Evolutionary conservation across 2,888 invertebrate species (phyloP).

Genomic region (Stenurella melanura): DNA sequence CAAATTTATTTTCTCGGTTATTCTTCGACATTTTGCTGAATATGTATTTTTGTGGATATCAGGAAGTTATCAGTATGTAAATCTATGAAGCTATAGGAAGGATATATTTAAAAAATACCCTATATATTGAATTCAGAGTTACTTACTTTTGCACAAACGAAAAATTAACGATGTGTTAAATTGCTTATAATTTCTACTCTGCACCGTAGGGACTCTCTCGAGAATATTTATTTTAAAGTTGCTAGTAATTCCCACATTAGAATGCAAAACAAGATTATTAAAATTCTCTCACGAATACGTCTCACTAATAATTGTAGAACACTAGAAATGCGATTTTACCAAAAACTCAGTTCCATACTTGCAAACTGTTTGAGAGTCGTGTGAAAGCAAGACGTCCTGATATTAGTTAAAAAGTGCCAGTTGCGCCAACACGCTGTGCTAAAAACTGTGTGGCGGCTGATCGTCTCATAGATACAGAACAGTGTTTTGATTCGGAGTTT

Average conservation of each 20-base stretch:
- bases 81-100: too few relatives aligned
- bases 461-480: conserved; percentile 55
- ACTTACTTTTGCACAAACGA: too few relatives aligned
- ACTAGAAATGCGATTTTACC: conserved; percentile 39
- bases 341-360: not conserved
- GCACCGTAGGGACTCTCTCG: too few relatives aligned
- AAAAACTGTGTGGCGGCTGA: conserved; percentile 54
- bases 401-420: conserved; percentile 47
- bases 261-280: not conserved
- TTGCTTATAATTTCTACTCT: too few relatives aligned
- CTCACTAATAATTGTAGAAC: conserved; percentile 38
- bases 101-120: too few relatives aligned
- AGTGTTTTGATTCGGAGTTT: conserved; percentile 59
- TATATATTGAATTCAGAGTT: too few relatives aligned
- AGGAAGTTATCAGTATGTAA: too few relatives aligned
- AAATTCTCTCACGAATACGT: conserved; percentile 31
- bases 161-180: too few relatives aligned
- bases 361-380: conserved; percentile 52
- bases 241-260: not conserved
- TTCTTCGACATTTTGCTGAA: too few relatives aligned
- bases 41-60: too few relatives aligned
- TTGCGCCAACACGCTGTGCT: conserved; percentile 56
- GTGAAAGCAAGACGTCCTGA: conserved; percentile 51
- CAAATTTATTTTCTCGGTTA: too few relatives aligned
- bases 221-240: too few relatives aligned